Conservation (phyloP, 2,113 vertebrate species). For the Rhizomys pruinosus region DNA sequence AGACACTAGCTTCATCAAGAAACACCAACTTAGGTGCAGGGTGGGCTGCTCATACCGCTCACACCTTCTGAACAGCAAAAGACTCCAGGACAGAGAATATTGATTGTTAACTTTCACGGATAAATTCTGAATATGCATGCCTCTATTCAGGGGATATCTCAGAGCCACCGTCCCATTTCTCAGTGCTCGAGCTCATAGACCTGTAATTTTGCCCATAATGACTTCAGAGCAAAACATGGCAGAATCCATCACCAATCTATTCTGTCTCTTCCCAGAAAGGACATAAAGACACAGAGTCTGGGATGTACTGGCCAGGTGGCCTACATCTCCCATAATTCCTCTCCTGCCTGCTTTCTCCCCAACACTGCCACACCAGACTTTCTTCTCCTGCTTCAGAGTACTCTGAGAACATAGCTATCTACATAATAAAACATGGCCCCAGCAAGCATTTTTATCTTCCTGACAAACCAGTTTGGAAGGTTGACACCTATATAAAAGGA, state of each 20-base stretch:
- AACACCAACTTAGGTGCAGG: not conserved
- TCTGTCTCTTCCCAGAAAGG: not conserved
- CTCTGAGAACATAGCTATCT: not conserved
- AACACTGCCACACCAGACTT: fast-evolving
- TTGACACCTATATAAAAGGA: not conserved
- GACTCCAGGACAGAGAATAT: not conserved
- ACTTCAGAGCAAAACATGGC: not conserved
- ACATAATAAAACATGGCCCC: not conserved
- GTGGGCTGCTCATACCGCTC: not conserved
- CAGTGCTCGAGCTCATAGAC: fast-evolving
- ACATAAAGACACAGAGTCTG: not conserved
- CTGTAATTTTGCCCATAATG: not conserved
- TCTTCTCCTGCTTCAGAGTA: not conserved
- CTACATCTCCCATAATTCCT: fast-evolving
- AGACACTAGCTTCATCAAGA: not conserved
- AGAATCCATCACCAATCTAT: not conserved
- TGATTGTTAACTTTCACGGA: not conserved
- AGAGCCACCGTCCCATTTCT: not conserved
- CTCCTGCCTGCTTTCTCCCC: not conserved
- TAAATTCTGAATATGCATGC: not conserved
- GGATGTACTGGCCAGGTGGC: fast-evolving
- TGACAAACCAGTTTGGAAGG: not conserved
- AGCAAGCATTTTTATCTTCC: not conserved
- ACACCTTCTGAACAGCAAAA: not conserved
- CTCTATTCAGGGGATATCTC: not conserved